A percentile compares a stretch with the other conserved stretches of the same genome.
Evolutionary conservation across 2,797 vertebrate genomes (phyloP).

Genomic region (Ataeniobius toweri): DNA sequence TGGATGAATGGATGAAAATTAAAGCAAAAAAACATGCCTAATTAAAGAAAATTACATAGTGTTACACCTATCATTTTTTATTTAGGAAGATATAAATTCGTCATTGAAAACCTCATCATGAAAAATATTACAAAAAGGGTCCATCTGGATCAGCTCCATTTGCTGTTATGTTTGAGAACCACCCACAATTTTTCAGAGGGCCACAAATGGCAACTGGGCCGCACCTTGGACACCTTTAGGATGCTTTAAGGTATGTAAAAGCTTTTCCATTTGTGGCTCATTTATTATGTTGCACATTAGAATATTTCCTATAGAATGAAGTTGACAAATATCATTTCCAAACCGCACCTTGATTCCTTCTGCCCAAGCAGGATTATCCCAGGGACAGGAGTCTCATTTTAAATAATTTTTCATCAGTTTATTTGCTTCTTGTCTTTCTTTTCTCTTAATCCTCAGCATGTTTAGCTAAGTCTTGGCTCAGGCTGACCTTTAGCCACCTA

Average conservation of each 20-base stretch:
- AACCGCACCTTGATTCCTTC: not conserved
- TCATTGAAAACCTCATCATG: no score
- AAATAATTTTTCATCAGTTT: no score
- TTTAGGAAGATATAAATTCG: no score
- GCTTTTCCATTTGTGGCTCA: not conserved
- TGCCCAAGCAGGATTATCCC: not conserved
- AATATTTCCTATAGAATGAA: not conserved
- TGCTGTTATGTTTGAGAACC: not conserved
- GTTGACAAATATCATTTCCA: not conserved
- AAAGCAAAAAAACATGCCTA: no score
- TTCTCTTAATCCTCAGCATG: no score
- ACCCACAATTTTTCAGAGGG: no score
- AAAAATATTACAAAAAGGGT: not conserved
- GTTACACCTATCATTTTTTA: no score
- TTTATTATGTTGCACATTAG: not conserved
- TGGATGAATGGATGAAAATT: no score
- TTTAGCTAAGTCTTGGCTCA: not conserved
- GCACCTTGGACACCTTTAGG: not conserved
- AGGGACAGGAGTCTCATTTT: no score
- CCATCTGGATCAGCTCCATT: not conserved
- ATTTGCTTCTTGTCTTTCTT: no score
- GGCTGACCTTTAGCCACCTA: not conserved
- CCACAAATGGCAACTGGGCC: not conserved
- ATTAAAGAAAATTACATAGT: no score
- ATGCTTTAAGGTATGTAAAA: not conserved